A percentile compares a stretch with the other conserved stretches of the same genome.
These are phyloP conservation scores for Sebastes miniatus DNA, from an alignment of 2,797 vertebrate species.

Conservation along the genomic window DNA sequence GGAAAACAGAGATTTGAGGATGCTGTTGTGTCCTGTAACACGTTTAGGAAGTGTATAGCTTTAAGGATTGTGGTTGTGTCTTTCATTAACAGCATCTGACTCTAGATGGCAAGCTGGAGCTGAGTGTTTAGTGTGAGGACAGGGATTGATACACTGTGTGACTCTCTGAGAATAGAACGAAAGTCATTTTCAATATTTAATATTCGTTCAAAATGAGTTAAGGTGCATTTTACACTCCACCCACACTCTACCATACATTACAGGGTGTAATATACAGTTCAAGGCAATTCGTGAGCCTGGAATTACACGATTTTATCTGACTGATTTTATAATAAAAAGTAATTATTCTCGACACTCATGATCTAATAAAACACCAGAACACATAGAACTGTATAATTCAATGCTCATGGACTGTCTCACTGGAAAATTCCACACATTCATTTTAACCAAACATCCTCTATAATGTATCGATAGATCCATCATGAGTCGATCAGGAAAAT, in stretches of 20 bases:
- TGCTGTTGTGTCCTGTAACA: background rate
- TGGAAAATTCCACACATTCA: background rate
- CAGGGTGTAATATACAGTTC: background rate
- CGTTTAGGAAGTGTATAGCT: background rate
- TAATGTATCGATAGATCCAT: background rate
- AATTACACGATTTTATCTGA: background rate
- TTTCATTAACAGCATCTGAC: constrained; percentile 13
- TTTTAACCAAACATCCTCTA: background rate
- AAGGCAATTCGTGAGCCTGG: background rate
- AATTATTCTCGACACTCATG: background rate
- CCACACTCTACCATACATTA: background rate
- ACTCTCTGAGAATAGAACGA: rapidly evolving
- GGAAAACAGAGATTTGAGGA: background rate
- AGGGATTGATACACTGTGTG: background rate
- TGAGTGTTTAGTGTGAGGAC: background rate
- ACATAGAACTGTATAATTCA: background rate
- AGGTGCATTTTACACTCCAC: background rate
- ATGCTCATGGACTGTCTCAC: background rate
- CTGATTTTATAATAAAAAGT: background rate
- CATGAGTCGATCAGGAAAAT: background rate
- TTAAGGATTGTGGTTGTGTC: background rate
- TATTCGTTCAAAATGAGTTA: background rate
- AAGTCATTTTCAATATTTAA: background rate
- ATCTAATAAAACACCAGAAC: background rate
- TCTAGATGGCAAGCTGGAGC: constrained; percentile 48